Base-by-base conservation (phyloP, 2,113 vertebrate genomes). In the Oncorhynchus masou region DNA sequence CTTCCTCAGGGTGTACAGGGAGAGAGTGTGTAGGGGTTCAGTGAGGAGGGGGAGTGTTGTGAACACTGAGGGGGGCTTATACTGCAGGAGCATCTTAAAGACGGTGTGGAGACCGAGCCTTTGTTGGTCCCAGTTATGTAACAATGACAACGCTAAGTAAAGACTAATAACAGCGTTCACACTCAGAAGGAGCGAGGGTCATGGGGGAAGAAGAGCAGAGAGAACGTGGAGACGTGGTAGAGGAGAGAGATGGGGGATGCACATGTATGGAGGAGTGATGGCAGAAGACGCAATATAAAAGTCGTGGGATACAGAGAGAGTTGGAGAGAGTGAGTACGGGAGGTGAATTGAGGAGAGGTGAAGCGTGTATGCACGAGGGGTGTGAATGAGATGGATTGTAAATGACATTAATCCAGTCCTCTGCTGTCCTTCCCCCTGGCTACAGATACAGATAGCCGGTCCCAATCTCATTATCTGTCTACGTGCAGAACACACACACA, bases 401-500 rank as follows among this genome's bases (percentile, higher is more conserved):
- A 15, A 54, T 25, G 29, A 19, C 57, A 24, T 73, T 73, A 64
- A 62, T 73, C 57, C 71, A 39, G 70, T 4, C 57, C 71, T 73
- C 29, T 20, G 16, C 29, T 39, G 15, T 39, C 27, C 71, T 62
- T 45, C 27, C 57, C 31, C 31, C 71, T 19, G 27, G 54, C 19
- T 54, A 24, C 54, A 34, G 7, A 73, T 34, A 15, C 57, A 62
- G 15, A 19, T 54, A 54, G 54, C 8, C 15, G 25, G 51, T 4
- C 16, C 51, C 51, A 72, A 59, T 72, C 70, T 72, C 25, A 72
- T 72, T 72, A 72, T 72, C 54, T 4, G 24, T 34, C 9, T 72
- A 9, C 4, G 51, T 59, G 29, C n/a, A 25, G 25, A 15, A 24
- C 70, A 24, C 13, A 27, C 3, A 45, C 39, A 39, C 34, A 39